Percentiles rank a stretch among this genome's conserved stretches.
Conservation (phyloP, 1,140 invertebrate species). For the Rhizoglyphus robini region DNA sequence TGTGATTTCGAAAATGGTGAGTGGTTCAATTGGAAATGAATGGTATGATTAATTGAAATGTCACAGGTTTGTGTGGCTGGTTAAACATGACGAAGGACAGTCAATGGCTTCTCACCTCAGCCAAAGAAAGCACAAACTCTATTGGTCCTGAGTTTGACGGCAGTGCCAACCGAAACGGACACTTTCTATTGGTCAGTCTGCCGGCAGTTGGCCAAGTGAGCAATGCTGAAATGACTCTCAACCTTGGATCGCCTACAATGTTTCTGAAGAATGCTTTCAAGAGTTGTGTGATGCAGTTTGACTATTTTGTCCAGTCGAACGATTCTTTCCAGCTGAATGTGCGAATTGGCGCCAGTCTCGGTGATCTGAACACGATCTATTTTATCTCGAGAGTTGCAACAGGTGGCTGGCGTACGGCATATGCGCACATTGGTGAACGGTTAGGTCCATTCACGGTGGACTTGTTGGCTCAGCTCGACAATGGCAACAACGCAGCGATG, state of each 20-base stretch:
- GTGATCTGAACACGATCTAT: background rate
- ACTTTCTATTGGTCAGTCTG: constrained; percentile 17
- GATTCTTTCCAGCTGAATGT: background rate
- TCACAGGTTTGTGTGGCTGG: constrained; percentile 24
- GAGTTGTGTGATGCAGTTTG: constrained; percentile 22
- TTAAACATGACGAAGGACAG: background rate
- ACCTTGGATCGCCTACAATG: background rate
- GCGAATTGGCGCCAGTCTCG: constrained; percentile 15
- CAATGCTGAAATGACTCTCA: constrained; percentile 4
- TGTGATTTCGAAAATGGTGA: constrained; percentile 26
- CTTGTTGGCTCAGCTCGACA: background rate
- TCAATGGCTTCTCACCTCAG: background rate
- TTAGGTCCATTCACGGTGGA: constrained; percentile 18
- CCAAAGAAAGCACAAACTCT: background rate
- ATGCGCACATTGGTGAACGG: constrained; percentile 21
- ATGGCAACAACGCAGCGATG: constrained; percentile 26
- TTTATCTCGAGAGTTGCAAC: background rate
- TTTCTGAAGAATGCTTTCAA: constrained; percentile 21
- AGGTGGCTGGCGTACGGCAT: constrained; percentile 20
- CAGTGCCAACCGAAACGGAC: background rate
- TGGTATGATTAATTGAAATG: too few relatives aligned
- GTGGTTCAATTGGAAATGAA: too few relatives aligned
- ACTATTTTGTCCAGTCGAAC: constrained; percentile 9
- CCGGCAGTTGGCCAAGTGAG: background rate
- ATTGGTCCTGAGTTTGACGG: constrained; percentile 2